Base-by-base conservation (phyloP, 2,113 vertebrate species). In the Scatophagus argus region DNA sequence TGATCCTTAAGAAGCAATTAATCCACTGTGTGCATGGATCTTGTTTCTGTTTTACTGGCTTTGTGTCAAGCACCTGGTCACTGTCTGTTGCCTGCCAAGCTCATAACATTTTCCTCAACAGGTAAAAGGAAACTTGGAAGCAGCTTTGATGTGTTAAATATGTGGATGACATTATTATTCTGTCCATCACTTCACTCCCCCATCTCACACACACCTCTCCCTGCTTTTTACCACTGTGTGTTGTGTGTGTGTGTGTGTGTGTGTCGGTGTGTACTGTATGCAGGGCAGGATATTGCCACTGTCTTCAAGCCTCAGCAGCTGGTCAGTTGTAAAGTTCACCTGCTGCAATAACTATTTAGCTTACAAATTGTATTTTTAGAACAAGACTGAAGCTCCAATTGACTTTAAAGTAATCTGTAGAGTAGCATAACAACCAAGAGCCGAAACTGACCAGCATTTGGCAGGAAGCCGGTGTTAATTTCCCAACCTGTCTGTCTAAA, bases 41-140 rank as follows among this genome's bases (percentile, higher is more conserved):
- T 46, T 70, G n/a, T 68, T 69, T 64, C 12, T 73, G 49, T 81
- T 4, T 60, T 62, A 16, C 16, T 76, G 56, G 29, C 69, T 66
- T 32, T 19, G 23, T 58, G n/a, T 82, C 59, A 74, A 71, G 12
- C 39, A 71, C 49, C 61, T 82, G 81, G 51, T 64, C 60, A 49
- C 62, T 69, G 59, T 82, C 59, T 84, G n/a, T 73, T 51, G 8
- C 71, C 69, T 74, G 64, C 52, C 44, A 80, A 82, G 14, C 52
- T 76, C 59, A 31, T 71, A 46, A 86, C 60, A 68, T 83, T 88
- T 84, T 70, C 74, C 55, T 74, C 86, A 67, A 84, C 91, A 92
- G 91, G 91, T 91, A 56, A 74, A 74, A 74, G 80, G 82, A 88
- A 79, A 84, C 68, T 41, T 84, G 87, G 83, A 82, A 34, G 69